These are phyloP conservation scores for Melierax canorus DNA, from an alignment of 2,113 vertebrate genomes.

Conservation along the genomic window DNA sequence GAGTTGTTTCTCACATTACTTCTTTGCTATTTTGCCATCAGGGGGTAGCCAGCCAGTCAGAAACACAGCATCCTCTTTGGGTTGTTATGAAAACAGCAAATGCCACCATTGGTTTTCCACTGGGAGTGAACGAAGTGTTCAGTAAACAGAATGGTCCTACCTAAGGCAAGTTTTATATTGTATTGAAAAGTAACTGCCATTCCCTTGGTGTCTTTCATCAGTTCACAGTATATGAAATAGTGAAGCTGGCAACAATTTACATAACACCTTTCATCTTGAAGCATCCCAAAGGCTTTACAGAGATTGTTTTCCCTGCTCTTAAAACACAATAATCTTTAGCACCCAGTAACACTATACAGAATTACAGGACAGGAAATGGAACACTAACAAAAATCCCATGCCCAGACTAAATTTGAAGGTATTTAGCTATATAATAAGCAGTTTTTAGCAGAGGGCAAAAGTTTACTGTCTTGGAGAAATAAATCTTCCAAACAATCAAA, in stretches of 20 bases:
- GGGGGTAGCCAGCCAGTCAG: not conserved
- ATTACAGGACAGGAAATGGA: not conserved
- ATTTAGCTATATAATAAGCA: not conserved
- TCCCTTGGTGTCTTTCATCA: not conserved
- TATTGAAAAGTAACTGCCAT: not conserved
- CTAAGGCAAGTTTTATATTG: not conserved
- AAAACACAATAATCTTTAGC: not conserved
- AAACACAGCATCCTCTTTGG: not conserved
- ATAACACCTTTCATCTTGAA: not conserved
- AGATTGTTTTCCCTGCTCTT: not conserved
- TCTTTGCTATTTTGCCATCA: not conserved
- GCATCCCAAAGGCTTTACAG: not conserved
- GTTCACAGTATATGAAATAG: not conserved
- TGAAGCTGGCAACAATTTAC: not conserved
- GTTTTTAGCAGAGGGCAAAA: not conserved
- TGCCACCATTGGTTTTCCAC: constrained; percentile 43
- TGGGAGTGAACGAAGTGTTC: constrained; percentile 35
- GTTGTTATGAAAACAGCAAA: constrained; percentile 60
- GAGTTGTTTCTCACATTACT: constrained; percentile 6
- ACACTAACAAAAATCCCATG: not conserved
- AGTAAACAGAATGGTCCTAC: not conserved
- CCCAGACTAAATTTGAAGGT: not conserved
- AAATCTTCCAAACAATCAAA: not conserved
- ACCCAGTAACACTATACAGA: not conserved
- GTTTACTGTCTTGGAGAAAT: not conserved